Evolutionary conservation across 2,113 vertebrate genomes (phyloP), one percentile per base, ranked within the genome.

Genomic region (Tychaedon coryphoeus): DNA sequence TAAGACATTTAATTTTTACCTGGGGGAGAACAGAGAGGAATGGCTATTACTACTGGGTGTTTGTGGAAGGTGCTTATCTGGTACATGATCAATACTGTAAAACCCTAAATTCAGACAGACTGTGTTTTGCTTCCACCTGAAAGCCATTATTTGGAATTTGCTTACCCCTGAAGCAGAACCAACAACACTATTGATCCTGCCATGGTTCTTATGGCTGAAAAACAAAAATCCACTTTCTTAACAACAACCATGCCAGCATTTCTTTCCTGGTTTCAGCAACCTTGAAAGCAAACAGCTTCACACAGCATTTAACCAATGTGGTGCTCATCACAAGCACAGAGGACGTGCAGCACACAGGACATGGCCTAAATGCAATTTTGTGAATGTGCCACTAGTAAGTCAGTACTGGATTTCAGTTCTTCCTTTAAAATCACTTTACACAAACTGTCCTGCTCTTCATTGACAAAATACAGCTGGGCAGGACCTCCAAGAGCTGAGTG

Each of bases 161-260:
- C 62, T 90, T 90, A 36, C 6, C 58, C 42, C 23, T 58, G n/a
- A 18, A 86, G 45, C 48, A 92, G 94, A 91, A 36, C 6, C 29
- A 70, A 18, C 13, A 22, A 1, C 9, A 16, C 12, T 23, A 5
- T 10, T 60, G 47, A 74, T 43, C 31, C 58, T 53, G 50, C 18
- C 1, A 3, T 4, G 4, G 25, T 69, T 66, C 45, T 88, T 72
- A 90, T 29, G 23, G 53, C 4, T 65, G 61, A 73, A 65, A 42
- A 92, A n/a, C 57, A 75, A 72, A 78, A 90, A 61, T 48, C 20
- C 14, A 29, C 28, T 78, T 94, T 42, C 57, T 69, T 64, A 70
- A 48, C 0, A 4, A 38, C 18, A 85, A 42, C 7, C 0, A 0
- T 58, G 31, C 24, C 40, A 60, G 47, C 0, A 0, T 31, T 70